Evolutionary conservation across 2,797 vertebrate species (phyloP).

Genomic region (Pipistrellus nathusii): DNA sequence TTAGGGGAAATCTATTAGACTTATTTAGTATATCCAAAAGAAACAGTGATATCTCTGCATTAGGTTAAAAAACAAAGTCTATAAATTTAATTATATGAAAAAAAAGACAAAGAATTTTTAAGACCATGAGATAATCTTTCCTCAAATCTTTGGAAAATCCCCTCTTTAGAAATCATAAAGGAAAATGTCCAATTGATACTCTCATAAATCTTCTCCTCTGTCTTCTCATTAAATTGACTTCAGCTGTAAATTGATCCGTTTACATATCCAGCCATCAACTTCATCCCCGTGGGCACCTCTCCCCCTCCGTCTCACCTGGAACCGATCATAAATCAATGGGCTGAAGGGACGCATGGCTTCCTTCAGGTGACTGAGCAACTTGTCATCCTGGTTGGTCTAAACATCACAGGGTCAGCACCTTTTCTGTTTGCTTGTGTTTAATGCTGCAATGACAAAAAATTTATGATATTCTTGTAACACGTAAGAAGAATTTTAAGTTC

Average conservation of each 20-base stretch:
- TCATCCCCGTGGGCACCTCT: slow-evolving; percentile 48
- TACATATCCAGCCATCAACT: slow-evolving; percentile 41
- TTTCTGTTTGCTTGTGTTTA: neutral
- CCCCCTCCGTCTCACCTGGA: slow-evolving; percentile 30
- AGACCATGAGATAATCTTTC: neutral
- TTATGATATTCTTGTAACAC: neutral
- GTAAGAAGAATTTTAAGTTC: neutral
- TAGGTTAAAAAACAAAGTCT: neutral
- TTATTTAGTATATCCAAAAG: slow-evolving; percentile 34
- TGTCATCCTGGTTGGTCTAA: neutral
- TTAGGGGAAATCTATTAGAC: neutral
- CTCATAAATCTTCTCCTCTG: slow-evolving; percentile 63
- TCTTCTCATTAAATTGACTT: slow-evolving; percentile 58
- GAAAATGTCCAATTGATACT: slow-evolving; percentile 45
- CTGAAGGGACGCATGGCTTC: slow-evolving; percentile 33
- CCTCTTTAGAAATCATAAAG: slow-evolving; percentile 49
- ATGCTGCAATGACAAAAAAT: neutral
- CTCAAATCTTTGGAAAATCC: slow-evolving; percentile 33
- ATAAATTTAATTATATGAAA: neutral
- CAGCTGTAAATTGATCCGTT: slow-evolving; percentile 64
- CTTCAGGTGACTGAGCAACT: slow-evolving; percentile 32
- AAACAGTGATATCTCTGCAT: neutral
- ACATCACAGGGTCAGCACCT: neutral
- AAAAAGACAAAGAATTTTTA: neutral
- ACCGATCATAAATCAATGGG: slow-evolving; percentile 47